Evolutionary conservation across 2,113 vertebrate species (phyloP).

Genomic region (Cavia aperea): DNA sequence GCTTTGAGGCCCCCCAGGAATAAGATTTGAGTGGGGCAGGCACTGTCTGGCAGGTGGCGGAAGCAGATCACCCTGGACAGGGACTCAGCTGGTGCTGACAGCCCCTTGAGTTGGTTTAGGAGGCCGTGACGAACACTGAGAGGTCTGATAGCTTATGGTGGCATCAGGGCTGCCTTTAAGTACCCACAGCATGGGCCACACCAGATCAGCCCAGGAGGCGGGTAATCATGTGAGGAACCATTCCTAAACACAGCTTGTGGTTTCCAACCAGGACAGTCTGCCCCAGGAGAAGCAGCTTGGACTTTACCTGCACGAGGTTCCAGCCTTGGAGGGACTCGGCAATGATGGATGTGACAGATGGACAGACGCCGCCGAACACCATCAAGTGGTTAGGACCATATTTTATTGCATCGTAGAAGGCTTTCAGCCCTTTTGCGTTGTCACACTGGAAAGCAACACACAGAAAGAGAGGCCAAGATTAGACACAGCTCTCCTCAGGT

Average conservation of each 20-base stretch:
- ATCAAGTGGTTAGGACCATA: constrained; percentile 97
- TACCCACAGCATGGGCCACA: too few species aligned
- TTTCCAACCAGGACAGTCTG: neutral
- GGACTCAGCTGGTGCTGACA: rapidly evolving
- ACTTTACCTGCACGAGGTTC: constrained; percentile 98
- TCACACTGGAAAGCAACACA: constrained; percentile 83
- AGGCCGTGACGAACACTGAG: neutral
- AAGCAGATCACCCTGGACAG: neutral
- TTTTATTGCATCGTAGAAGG: constrained; percentile 99
- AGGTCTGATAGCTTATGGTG: neutral
- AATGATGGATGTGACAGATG: constrained; percentile 97
- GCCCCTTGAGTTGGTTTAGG: neutral
- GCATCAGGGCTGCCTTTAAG: neutral
- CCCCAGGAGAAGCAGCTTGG: neutral
- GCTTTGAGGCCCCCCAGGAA: neutral
- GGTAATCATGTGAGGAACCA: neutral
- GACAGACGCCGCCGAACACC: constrained; percentile 99
- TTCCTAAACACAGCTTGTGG: neutral
- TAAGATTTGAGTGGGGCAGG: neutral
- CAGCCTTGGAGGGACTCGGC: constrained; percentile 97
- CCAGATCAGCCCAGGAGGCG: neutral
- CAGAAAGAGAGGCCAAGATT: constrained; percentile 43
- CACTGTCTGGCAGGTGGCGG: too few species aligned
- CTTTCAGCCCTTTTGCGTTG: constrained; percentile 97
- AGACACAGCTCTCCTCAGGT: constrained; percentile 32